phyloP scores from a whole-genome alignment of 2,797 vertebrate species.

The Natrix natrix region DNA sequence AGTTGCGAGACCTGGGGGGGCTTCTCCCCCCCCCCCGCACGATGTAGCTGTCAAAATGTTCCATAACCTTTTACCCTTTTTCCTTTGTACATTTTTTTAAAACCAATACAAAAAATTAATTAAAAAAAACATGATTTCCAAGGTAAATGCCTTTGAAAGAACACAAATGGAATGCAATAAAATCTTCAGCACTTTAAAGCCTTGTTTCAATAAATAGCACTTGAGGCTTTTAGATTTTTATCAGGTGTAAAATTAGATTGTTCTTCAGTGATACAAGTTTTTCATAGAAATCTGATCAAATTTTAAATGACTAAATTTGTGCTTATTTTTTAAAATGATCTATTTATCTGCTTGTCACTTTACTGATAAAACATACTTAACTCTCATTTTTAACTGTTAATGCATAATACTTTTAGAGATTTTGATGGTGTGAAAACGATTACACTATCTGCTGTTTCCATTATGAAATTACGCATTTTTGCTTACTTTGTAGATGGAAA shows the following conservation, averaged over 20 bases:
- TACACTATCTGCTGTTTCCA: slow-evolving; percentile 10
- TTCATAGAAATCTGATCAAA: not conserved
- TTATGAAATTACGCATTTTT: slow-evolving; percentile 68
- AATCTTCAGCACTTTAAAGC: not conserved
- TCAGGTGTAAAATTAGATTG: not conserved
- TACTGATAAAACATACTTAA: not conserved
- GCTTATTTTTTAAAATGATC: not conserved
- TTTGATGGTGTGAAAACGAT: slow-evolving; percentile 52
- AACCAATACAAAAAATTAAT: too few relatives aligned
- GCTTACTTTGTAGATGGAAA: slow-evolving; percentile 84
- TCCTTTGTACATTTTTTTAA: too few relatives aligned
- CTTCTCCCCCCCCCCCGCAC: too few relatives aligned
- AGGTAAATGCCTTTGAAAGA: not conserved
- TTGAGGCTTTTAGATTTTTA: not conserved
- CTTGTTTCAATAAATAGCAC: not conserved
- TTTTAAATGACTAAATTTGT: not conserved
- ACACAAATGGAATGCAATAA: not conserved
- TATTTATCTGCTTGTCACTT: not conserved
- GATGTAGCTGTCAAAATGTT: too few relatives aligned
- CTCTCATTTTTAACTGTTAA: not conserved
- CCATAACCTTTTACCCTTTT: too few relatives aligned
- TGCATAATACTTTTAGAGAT: not conserved
- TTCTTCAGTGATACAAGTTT: not conserved
- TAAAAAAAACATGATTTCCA: not conserved
- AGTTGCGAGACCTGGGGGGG: too few relatives aligned